These are phyloP conservation scores for Polydesmus complanatus DNA, from an alignment of 2,888 invertebrate species.

Conservation along the genomic window DNA sequence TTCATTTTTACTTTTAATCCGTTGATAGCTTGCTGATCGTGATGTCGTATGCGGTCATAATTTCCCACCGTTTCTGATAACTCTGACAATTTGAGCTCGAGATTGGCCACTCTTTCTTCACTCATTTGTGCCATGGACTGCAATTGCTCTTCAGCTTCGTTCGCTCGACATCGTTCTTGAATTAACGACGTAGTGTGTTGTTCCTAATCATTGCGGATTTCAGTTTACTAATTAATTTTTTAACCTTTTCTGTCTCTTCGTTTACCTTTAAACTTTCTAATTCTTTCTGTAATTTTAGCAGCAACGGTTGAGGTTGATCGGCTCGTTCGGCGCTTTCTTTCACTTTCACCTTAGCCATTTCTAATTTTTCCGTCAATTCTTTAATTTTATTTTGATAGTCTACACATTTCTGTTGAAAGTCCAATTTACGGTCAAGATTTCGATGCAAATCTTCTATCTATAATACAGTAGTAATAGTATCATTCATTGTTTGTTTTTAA, in stretches of 20 bases:
- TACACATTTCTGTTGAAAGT: slow-evolving; percentile 20
- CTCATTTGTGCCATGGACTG: slow-evolving; percentile 51
- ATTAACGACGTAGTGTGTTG: slow-evolving; percentile 54
- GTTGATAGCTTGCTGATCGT: slow-evolving; percentile 58
- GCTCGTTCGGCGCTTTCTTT: slow-evolving; percentile 49
- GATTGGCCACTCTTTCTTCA: slow-evolving; percentile 58
- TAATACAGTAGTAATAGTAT: neutral
- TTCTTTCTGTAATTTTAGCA: slow-evolving; percentile 56
- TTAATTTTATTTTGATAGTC: slow-evolving; percentile 27
- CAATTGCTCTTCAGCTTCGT: slow-evolving; percentile 56
- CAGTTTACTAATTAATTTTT: neutral
- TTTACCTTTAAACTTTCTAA: slow-evolving; percentile 53
- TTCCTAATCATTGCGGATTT: slow-evolving; percentile 21
- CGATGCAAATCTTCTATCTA: slow-evolving; percentile 39
- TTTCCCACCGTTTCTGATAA: slow-evolving; percentile 61
- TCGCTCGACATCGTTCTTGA: slow-evolving; percentile 54
- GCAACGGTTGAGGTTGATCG: slow-evolving; percentile 45
- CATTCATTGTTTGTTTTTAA: slow-evolving; percentile 1
- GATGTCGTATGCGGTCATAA: slow-evolving; percentile 54
- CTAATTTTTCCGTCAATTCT: slow-evolving; percentile 48
- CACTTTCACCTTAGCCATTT: slow-evolving; percentile 46
- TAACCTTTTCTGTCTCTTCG: neutral
- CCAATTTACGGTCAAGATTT: slow-evolving; percentile 31
- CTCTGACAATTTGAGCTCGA: slow-evolving; percentile 63
- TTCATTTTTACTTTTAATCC: slow-evolving; percentile 44